These are phyloP conservation scores for Sinhomidia bicolor DNA, from an alignment of 2,888 invertebrate genomes.

Conservation along the genomic window DNA sequence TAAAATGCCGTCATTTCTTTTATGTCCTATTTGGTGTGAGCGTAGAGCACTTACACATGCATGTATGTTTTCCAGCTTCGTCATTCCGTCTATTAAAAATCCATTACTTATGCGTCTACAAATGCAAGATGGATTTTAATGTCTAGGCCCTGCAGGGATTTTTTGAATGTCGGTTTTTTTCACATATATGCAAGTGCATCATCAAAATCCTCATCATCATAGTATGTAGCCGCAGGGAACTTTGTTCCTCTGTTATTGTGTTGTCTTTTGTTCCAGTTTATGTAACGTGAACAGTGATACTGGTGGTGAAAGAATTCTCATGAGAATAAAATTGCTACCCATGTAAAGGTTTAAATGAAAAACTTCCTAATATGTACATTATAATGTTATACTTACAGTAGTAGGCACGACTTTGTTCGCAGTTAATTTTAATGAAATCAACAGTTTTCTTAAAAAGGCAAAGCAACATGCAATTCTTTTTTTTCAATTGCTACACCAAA, in stretches of 20 bases:
- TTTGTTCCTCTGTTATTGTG: not conserved
- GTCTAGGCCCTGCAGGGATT: slow-evolving; percentile 28
- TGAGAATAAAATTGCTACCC: not conserved
- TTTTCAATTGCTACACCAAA: no score
- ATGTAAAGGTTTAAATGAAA: no score
- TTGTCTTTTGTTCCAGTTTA: slow-evolving; percentile 1
- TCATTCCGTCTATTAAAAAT: slow-evolving; percentile 44
- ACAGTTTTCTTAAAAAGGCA: no score
- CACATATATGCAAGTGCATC: not conserved
- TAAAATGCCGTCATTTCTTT: no score
- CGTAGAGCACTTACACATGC: not conserved
- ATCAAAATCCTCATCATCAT: not conserved
- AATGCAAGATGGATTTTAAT: not conserved
- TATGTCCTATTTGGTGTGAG: not conserved
- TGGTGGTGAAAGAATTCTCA: not conserved
- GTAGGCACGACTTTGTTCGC: no score
- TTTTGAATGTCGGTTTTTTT: not conserved
- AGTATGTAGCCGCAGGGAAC: not conserved
- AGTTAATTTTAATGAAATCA: no score
- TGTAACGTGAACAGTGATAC: not conserved
- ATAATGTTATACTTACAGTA: not conserved
- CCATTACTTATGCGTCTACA: slow-evolving; percentile 40
- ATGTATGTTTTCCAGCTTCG: not conserved
- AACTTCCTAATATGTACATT: not conserved
- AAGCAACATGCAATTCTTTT: no score